Evolutionary conservation across 2,888 invertebrate species (phyloP).

Genomic region (Limnephilus auricula): DNA sequence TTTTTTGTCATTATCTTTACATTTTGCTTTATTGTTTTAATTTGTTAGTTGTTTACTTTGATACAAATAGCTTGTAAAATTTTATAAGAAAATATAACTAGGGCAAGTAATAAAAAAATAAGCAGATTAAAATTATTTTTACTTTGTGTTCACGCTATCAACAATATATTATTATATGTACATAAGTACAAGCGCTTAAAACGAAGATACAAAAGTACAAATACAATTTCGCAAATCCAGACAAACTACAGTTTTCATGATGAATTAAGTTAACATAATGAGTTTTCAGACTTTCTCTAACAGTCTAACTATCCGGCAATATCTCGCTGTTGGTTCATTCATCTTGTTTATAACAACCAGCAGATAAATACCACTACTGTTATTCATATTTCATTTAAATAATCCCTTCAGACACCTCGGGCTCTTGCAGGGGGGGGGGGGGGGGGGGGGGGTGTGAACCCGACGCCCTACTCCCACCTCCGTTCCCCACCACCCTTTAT

Average conservation of each 20-base stretch:
- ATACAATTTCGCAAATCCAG: not conserved
- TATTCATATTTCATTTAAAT: conserved; percentile 29
- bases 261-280: not conserved
- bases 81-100: too few relatives aligned
- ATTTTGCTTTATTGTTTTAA: too few relatives aligned
- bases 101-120: too few relatives aligned
- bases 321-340: not conserved
- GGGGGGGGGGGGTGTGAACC: not conserved
- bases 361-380: not conserved
- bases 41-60: too few relatives aligned
- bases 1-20: too few relatives aligned
- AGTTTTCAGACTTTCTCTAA: not conserved
- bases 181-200: too few relatives aligned
- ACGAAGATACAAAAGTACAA: not conserved
- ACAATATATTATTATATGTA: not conserved
- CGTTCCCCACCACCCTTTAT: not conserved
- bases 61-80: too few relatives aligned
- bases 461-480: not conserved
- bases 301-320: not conserved
- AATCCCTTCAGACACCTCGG: conserved; percentile 1
- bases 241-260: not conserved
- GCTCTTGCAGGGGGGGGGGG: not conserved
- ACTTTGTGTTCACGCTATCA: not conserved
- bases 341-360: conserved; percentile 7
- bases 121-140: not conserved